Base-by-base conservation (phyloP, 1,140 invertebrate genomes). In the Caerostris darwini region DNA sequence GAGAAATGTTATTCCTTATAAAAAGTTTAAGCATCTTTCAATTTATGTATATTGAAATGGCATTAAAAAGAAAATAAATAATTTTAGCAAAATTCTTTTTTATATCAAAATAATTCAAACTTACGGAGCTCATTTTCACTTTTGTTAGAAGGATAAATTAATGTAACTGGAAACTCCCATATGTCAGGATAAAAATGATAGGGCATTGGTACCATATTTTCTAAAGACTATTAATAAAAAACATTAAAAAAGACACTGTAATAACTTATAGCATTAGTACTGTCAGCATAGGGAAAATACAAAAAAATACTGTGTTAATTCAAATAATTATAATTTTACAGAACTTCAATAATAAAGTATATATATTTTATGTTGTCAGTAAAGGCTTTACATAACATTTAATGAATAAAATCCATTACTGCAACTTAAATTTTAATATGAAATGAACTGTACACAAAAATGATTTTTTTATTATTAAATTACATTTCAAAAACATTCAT, bases 131-230 rank as follows among this genome's bases (percentile, higher is more conserved):
- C 90, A 7, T 95, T 94, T 58, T 96, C 96, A 61, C 96, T 96
- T 85, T 97, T 96, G 34, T 96, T 96, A 95, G 97, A 96, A 67
- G 97, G 97, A 95, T 98, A 97, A 19, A 98, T 96, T 95, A 97
- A 96, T 81, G 98, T 98, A 17, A 98, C 95, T 94, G 98, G 97
- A 96, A 98, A 97, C 8, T 97, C 97, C 95, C 97, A 97, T 93
- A 97, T 96, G 92, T 96, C 95, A 3, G 97, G 97, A 94, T 97
- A 96, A 95, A 97, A 97, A 95, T 98, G 97, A 95, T 96, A 97
- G 54, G 97, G 96, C 96, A 97, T 96, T 82, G 97, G 97, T 67
- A 96, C 95, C 95, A 96, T 96, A 77, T 69, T 50, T 19, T 94
- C 83, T 19, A 53, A 50, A 67, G 54, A 58, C 94, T 94, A 57